A percentile compares a stretch with the other conserved stretches of the same genome.
Conservation (phyloP, 1,140 invertebrate genomes). For the Vanessa atalanta region DNA sequence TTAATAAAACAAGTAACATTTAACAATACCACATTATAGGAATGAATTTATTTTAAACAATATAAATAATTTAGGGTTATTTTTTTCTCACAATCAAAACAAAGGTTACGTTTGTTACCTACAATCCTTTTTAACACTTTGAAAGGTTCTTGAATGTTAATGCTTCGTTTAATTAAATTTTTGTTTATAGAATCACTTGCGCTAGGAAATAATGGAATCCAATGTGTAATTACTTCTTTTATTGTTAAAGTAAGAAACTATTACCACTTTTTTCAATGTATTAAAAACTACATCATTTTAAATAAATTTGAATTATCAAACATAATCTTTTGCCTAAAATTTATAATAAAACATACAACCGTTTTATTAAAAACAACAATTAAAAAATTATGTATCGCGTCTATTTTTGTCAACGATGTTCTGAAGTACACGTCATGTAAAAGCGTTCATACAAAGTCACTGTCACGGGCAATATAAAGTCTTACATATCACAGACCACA, state of each 20-base stretch:
- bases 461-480: neutral
- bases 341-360: no score
- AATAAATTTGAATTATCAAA: no score
- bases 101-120: constrained; percentile 39
- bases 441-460: neutral
- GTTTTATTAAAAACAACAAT: no score
- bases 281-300: no score
- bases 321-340: no score
- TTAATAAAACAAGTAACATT: constrained; percentile 18
- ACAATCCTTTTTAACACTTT: constrained; percentile 13
- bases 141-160: neutral
- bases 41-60: constrained; percentile 20
- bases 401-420: no score
- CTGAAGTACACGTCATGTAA: no score
- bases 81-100: constrained; percentile 67
- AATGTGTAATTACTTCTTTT: no score
- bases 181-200: neutral
- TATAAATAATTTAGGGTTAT: constrained; percentile 53
- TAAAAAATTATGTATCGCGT: no score
- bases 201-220: neutral
- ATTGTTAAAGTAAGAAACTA: no score
- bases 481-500: neutral
- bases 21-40: constrained; percentile 7
- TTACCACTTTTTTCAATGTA: no score
- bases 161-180: neutral